Percentiles rank a stretch among this genome's conserved stretches.
Evolutionary conservation across 2,888 invertebrate species (phyloP).

Genomic region (Troides aeacus): DNA sequence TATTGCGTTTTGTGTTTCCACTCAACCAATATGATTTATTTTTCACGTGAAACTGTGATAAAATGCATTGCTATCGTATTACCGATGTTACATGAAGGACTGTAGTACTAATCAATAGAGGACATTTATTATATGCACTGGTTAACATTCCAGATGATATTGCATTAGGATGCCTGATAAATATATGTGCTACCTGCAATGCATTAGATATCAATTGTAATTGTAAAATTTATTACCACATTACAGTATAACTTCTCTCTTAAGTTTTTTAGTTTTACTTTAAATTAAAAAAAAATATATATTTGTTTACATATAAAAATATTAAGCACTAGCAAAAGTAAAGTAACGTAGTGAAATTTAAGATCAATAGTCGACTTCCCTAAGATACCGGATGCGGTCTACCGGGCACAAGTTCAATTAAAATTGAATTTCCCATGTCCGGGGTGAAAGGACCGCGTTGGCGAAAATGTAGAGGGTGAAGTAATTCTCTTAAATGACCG

Average conservation of each 20-base stretch:
- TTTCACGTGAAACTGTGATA: not conserved
- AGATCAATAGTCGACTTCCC: conserved; percentile 68
- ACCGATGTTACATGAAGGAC: not conserved
- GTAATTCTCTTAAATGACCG: conserved; percentile 42
- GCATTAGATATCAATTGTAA: too few species aligned
- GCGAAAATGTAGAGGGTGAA: conserved; percentile 38
- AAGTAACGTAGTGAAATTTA: conserved; percentile 44
- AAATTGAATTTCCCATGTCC: conserved; percentile 71
- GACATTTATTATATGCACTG: too few species aligned
- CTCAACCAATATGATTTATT: conserved; percentile 10
- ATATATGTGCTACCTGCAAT: too few species aligned
- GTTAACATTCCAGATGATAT: too few species aligned
- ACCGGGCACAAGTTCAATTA: conserved; percentile 68
- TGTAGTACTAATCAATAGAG: too few species aligned
- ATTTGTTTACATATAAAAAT: not conserved
- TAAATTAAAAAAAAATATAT: not conserved
- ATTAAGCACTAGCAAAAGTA: not conserved
- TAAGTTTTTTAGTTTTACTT: too few species aligned
- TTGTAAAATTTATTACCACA: too few species aligned
- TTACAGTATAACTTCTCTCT: too few species aligned
- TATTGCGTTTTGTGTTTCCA: conserved; percentile 40
- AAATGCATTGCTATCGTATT: not conserved
- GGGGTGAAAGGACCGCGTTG: conserved; percentile 36
- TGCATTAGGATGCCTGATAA: too few species aligned
- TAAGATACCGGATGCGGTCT: conserved; percentile 70